Base-by-base conservation (phyloP, 64 coral and sea anemone genomes). In the Orbicella faveolata region DNA sequence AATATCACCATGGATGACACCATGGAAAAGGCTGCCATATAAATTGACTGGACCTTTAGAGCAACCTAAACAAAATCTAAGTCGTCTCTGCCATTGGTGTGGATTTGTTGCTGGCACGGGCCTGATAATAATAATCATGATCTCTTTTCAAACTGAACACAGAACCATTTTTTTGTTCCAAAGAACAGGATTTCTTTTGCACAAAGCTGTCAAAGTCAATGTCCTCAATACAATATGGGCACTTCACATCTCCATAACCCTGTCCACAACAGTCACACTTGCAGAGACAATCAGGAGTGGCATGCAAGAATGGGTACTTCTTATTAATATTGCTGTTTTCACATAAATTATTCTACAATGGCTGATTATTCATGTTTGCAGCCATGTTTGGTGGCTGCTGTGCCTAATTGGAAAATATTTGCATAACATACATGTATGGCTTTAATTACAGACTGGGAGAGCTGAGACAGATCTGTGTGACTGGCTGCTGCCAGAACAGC, bases 401-500 rank as follows among this genome's bases (percentile, higher is more conserved):
- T 74, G 15, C 52, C 26, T 4, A 88, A 64, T 14, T 61, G 12
- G 26, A 74, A 82, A 33, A 93, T n/a, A 18, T 73, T 36, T 25
- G 85, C 68, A 41, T 93, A 93, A 64, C 85, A 89, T 30, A 30
- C 30, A 30, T 30, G 30, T 30, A 93, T 93, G 19, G 55, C 23
- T 75, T 93, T 76, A 19, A 93, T 81, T 11, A 93, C 66, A 18
- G 92, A 84, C 54, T 89, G 68, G 36, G 87, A 68, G 48, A 87
- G 87, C 73, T 77, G 68, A 6, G 78, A 13, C 70, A 79, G 79
- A 72, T 94, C 69, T 18, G 86, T 84, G 9, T 83, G 79, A 30
- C 79, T n/a, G 2, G 77, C 36, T 70, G 77, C 30, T 30, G 30
- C 30, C 30, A 30, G 65, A 5, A 6, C 1, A n/a, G 39, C 89